phyloP scores from a whole-genome alignment of 2,797 vertebrate genomes.

The Botia almorhae region DNA sequence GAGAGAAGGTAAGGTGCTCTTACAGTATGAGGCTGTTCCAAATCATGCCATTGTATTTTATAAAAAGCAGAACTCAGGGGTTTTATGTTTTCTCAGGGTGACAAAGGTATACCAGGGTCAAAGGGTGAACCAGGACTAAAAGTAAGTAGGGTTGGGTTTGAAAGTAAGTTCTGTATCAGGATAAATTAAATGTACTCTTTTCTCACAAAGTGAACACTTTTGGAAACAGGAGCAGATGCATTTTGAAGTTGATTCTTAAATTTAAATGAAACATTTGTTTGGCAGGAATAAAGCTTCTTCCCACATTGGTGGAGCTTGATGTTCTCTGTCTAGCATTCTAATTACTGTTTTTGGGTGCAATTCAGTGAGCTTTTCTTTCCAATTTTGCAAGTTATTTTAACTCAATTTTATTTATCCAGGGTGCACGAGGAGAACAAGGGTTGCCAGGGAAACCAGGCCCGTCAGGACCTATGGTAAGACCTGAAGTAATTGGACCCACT shows the following conservation, averaged over 20 bases:
- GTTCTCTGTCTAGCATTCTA: not conserved
- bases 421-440: conserved; percentile 71
- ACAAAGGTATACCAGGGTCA: conserved; percentile 65
- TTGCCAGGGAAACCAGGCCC: conserved; percentile 67
- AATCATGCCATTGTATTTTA: not conserved
- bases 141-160: conserved; percentile 51
- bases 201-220: not conserved
- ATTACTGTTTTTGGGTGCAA: not conserved
- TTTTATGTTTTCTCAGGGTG: conserved; percentile 67
- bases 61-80: not conserved
- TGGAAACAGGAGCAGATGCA: not conserved
- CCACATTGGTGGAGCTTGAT: not conserved
- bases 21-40: not conserved
- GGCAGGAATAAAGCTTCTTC: not conserved
- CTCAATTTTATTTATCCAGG: conserved; percentile 64
- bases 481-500: conserved; percentile 1
- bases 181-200: not conserved
- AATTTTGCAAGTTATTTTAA: not conserved
- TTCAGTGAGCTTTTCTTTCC: not conserved
- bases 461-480: conserved; percentile 70
- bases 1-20: conserved; percentile 68
- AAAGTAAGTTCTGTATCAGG: conserved; percentile 61
- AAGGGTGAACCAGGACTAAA: conserved; percentile 71
- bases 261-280: not conserved
- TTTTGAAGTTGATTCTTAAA: not conserved